Base-by-base conservation (phyloP, 1,140 invertebrate species). In the Gryon sp. region DNA sequence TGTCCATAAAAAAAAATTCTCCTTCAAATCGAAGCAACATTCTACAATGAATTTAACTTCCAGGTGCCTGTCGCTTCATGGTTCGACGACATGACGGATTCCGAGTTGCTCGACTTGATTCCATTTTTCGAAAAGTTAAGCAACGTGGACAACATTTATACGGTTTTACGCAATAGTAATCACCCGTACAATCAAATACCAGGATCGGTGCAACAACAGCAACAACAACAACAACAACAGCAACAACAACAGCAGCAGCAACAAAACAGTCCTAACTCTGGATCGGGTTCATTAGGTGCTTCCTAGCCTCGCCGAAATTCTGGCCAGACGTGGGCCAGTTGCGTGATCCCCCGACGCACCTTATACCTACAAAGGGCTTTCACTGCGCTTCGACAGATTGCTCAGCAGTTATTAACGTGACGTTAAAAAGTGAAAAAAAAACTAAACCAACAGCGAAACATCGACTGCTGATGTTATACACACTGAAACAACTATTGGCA, bases 61-160 rank as follows among this genome's bases (percentile, higher is more conserved):
- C 87, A 98, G 97, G 95, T 99, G 88, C 97, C 97, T 87, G 96
- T 98, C 59, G 95, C 95, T 85, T 98, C 96, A 60, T 99, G 97
- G 97, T 99, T 99, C 89, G 97, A 99, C 88, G 97, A 99, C 87
- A 96, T 97, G 92, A 95, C 94, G 80, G 97, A 99, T 88, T 95
- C 95, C 46, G 97, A 99, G 90, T 91, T 99, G 36, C 90, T 97
- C 76, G 97, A 99, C 89, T 90, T 99, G 80, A 97, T 99, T 85
- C 97, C 97, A 60, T 96, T 98, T 86, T 97, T 99, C 87, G 97
- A 98, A 88, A 96, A 96, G 87, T 90, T 99, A 72, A 97, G 95
- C 88, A 96, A 95, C 90, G 95, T 97, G 80, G 96, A 98, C 83
- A 96, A 95, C 90, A 96, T 98, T 81, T 97, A 97, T 89, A 95